Evolutionary conservation across 2,797 vertebrate species (phyloP), one percentile per base, ranked within the genome.

Genomic region (Myotis daubentonii): DNA sequence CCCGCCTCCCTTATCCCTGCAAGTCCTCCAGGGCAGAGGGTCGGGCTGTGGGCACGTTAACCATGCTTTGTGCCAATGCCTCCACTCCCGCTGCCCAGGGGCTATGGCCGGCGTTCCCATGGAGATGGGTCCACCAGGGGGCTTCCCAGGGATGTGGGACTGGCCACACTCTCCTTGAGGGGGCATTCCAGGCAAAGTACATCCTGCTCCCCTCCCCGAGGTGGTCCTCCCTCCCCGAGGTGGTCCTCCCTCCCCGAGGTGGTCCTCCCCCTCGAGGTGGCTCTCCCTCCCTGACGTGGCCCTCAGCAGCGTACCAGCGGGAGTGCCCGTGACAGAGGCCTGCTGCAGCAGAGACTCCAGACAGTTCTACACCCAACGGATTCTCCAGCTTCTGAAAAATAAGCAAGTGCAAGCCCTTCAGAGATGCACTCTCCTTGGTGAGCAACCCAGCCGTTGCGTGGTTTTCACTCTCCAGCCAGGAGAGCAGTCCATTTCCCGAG

Each of bases 51-150:
- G 53, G 44, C 92, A 93, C 76, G 76, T 85, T 93, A 91, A 72
- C 44, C 87, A 87, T 15, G 92, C 80, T 78, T 87, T 65, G 33
- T 87, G 93, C 17, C 33, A 84, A 60, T 8, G 66, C 15, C 36
- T 71, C 47, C 68, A 1, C 57, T 74, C 89, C 72, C 0, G 0
- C 36, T 70, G 57, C 41, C 80, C 36, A 25, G 38, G 53, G 8
- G 22, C 55, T 9, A 25, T 57, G 55, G 55, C 57, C 4, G 1
- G 9, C 0, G 33, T 94, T 66, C 13, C 91, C 36, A 76, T 79
- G 94, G 92, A 68, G 53, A 96, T 6, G 6, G 49, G 38, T 94
- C 90, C 85, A 90, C 88, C 44, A 75, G 53, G 23, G 25, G 60
- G 65, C 65, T 81, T 83, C 55, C 75, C 53, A 1, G 83, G 2